These are phyloP conservation scores for Discoglossus pictus DNA, from an alignment of 2,797 vertebrate genomes.

Conservation along the genomic window DNA sequence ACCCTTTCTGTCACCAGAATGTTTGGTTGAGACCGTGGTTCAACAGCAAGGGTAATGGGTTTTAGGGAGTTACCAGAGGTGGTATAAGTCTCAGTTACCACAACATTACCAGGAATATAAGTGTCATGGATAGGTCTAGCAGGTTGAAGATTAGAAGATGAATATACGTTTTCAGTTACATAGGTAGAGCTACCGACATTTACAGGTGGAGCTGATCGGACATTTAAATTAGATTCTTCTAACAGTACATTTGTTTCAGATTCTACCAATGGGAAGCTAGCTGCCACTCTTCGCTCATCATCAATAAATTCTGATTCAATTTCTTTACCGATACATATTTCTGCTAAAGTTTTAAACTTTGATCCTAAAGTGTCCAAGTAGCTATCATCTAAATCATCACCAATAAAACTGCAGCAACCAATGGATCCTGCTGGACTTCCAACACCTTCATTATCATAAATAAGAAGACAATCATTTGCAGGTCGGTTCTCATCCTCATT, in stretches of 20 bases:
- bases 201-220: conserved; percentile 57
- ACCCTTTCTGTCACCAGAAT: conserved; percentile 70
- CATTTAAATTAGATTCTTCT: conserved; percentile 8
- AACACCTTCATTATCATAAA: conserved; percentile 75
- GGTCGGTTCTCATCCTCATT: conserved; percentile 71
- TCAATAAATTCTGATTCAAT: conserved; percentile 55
- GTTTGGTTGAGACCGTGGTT: conserved; percentile 63
- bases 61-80: conserved; percentile 52
- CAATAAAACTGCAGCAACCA: conserved; percentile 75
- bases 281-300: conserved; percentile 32
- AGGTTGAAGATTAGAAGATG: conserved; percentile 63
- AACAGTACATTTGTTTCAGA: not conserved
- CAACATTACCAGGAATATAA: conserved; percentile 62
- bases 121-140: conserved; percentile 60
- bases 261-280: conserved; percentile 36
- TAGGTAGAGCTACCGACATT: conserved; percentile 63
- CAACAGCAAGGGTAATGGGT: conserved; percentile 54
- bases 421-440: conserved; percentile 68
- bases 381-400: conserved; percentile 70
- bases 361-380: conserved; percentile 76
- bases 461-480: conserved; percentile 71
- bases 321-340: conserved; percentile 72
- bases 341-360: conserved; percentile 80
- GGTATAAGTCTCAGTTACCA: conserved; percentile 69
- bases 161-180: conserved; percentile 69